Evolutionary conservation across 2,113 vertebrate genomes (phyloP).

Genomic region (Empidonax traillii): DNA sequence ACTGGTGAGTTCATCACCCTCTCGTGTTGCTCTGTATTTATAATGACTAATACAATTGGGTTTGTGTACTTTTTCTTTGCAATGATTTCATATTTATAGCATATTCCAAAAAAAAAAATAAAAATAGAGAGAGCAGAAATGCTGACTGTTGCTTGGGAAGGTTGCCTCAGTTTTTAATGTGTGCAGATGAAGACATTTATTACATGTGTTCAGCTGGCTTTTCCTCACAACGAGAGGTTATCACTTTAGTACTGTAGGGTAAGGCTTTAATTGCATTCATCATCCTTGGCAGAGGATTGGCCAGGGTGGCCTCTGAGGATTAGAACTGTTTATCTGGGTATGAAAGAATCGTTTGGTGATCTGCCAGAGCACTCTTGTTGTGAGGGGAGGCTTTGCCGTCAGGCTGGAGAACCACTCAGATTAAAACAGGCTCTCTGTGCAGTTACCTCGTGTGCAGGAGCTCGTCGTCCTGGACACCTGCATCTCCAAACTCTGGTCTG

Average conservation of each 20-base stretch:
- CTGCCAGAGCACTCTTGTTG: constrained; percentile 47
- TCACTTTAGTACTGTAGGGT: constrained; percentile 23
- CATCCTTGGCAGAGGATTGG: constrained; percentile 21
- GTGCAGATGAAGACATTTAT: constrained; percentile 12
- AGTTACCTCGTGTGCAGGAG: background rate
- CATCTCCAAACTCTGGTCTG: background rate
- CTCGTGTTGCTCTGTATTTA: background rate
- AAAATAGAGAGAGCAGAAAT: background rate
- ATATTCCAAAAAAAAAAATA: background rate
- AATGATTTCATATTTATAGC: background rate
- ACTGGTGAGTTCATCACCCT: constrained; percentile 19
- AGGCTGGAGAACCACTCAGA: constrained; percentile 6
- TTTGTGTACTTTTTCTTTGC: background rate
- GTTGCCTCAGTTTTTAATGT: background rate
- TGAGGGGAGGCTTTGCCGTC: constrained; percentile 42
- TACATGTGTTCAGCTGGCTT: background rate
- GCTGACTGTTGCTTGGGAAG: background rate
- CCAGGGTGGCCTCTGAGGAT: constrained; percentile 50
- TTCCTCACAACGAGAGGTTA: background rate
- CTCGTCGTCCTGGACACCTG: background rate
- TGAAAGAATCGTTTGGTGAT: constrained; percentile 58
- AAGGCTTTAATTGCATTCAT: constrained; percentile 65
- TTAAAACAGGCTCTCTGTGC: constrained; percentile 7
- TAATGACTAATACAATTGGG: background rate
- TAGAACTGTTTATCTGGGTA: constrained; percentile 55